phyloP scores from a whole-genome alignment of 2,797 vertebrate species.

The Sebastes paucispinis region DNA sequence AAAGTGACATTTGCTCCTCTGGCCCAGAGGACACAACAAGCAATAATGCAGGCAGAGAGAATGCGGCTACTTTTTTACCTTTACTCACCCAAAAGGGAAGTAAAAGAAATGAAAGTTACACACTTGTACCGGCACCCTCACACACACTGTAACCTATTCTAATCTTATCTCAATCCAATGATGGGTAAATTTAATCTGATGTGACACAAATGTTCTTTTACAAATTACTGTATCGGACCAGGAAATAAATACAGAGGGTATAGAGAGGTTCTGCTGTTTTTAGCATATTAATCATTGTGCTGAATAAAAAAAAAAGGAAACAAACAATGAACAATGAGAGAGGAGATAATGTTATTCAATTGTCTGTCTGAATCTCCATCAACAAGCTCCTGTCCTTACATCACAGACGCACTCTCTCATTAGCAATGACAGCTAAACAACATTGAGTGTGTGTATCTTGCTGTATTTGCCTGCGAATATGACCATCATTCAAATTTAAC shows the following conservation, averaged over 20 bases:
- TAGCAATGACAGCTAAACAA: constrained; percentile 74
- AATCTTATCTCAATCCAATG: not conserved
- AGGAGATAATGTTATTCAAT: constrained; percentile 71
- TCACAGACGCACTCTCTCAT: constrained; percentile 71
- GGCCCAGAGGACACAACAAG: constrained; percentile 2
- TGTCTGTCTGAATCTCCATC: constrained; percentile 72
- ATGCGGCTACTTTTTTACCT: not conserved
- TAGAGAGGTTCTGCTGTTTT: constrained; percentile 28
- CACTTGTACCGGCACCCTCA: not conserved
- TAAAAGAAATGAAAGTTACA: not conserved
- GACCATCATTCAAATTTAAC: constrained; percentile 66
- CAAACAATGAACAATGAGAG: constrained; percentile 59
- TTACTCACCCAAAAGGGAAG: constrained; percentile 9
- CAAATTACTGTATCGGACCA: not conserved
- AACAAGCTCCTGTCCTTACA: constrained; percentile 68
- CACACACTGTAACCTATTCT: not conserved
- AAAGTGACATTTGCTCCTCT: constrained; percentile 22
- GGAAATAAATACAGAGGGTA: not conserved
- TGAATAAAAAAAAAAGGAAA: constrained; percentile 39
- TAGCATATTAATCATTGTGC: constrained; percentile 46
- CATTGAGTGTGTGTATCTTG: constrained; percentile 33
- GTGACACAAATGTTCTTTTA: constrained; percentile 19
- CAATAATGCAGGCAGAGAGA: constrained; percentile 14
- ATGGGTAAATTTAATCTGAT: constrained; percentile 5
- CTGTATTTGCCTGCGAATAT: constrained; percentile 38